Conservation (phyloP, 2,888 invertebrate genomes). For the Diplolepis rosae region DNA sequence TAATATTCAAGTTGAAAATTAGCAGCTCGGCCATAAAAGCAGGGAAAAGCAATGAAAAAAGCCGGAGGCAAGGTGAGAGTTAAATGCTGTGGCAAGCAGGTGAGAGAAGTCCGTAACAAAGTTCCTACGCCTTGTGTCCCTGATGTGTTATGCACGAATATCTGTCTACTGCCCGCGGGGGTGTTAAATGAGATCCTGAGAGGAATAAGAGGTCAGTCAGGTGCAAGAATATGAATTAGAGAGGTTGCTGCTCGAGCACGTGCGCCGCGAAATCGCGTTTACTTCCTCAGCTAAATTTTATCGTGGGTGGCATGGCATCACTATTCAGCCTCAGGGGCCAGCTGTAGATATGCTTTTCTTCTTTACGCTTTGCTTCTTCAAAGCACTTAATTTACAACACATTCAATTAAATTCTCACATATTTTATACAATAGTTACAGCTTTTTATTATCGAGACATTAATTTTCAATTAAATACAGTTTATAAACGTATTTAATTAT, state of each 20-base stretch:
- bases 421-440: not conserved
- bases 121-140: constrained; percentile 39
- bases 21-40: constrained; percentile 59
- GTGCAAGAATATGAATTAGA: constrained; percentile 68
- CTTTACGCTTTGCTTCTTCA: constrained; percentile 15
- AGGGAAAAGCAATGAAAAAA: constrained; percentile 50
- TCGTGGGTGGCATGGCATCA: constrained; percentile 48
- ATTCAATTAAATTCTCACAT: not conserved
- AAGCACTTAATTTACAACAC: not conserved
- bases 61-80: constrained; percentile 53
- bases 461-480: constrained; percentile 38
- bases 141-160: constrained; percentile 30
- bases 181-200: constrained; percentile 70
- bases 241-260: constrained; percentile 36
- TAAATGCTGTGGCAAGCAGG: constrained; percentile 45
- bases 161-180: constrained; percentile 66
- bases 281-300: constrained; percentile 25
- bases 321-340: constrained; percentile 45
- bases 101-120: constrained; percentile 40
- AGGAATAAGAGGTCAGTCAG: constrained; percentile 70
- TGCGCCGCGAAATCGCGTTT: constrained; percentile 42
- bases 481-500: constrained; percentile 26
- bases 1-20: constrained; percentile 68
- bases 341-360: constrained; percentile 37
- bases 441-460: not conserved